Evolutionary conservation across 2,113 vertebrate species (phyloP).

Genomic region (Chloroceryle aenea): DNA sequence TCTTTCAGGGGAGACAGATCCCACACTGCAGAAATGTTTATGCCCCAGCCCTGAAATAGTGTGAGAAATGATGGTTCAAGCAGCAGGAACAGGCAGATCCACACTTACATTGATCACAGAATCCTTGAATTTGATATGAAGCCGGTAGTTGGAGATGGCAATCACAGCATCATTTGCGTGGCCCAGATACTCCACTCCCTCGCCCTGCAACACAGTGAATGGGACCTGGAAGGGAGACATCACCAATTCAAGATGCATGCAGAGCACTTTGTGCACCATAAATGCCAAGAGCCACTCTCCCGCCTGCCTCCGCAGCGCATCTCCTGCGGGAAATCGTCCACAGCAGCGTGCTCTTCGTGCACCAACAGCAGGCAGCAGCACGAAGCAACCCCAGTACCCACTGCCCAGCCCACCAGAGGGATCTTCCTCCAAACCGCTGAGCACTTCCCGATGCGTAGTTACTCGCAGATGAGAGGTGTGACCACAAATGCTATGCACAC

Average conservation of each 20-base stretch:
- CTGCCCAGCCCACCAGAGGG: accelerated
- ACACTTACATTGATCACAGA: constrained; percentile 95
- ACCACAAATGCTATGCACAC: accelerated
- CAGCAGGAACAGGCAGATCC: not conserved
- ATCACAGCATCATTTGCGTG: constrained; percentile 93
- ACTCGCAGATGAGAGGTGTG: not conserved
- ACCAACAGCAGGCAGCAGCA: not conserved
- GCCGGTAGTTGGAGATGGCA: constrained; percentile 97
- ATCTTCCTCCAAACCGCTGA: not conserved
- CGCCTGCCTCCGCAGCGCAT: not conserved
- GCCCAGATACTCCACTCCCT: constrained; percentile 96
- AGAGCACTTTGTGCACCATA: not conserved
- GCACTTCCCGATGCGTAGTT: not conserved
- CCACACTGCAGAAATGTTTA: not conserved
- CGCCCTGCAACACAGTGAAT: constrained; percentile 94
- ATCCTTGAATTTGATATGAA: constrained; percentile 98
- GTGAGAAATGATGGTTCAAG: not conserved
- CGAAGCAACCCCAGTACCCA: accelerated
- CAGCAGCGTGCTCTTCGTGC: accelerated
- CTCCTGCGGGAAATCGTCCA: not conserved
- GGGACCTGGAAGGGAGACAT: constrained; percentile 84
- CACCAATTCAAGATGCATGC: not conserved
- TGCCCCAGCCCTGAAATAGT: not conserved
- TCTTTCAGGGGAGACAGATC: not conserved
- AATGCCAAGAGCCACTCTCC: not conserved